Evolutionary conservation across 2,797 vertebrate species (phyloP).

Genomic region (Coregonus ussuriensis): DNA sequence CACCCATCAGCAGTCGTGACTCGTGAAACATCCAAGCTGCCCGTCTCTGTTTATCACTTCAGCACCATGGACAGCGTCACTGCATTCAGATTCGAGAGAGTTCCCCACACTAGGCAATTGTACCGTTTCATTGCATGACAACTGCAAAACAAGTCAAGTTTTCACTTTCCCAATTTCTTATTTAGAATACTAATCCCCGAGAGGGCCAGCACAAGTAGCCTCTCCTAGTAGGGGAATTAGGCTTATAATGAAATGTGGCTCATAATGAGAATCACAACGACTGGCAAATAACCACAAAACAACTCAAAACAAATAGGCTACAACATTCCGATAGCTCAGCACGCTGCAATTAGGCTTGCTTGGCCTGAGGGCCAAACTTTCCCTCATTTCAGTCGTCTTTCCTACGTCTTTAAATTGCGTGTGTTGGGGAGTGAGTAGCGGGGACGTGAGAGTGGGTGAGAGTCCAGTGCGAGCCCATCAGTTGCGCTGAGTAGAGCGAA

Average conservation of each 20-base stretch:
- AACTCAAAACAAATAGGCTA: neutral
- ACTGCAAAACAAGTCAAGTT: slow-evolving; percentile 6
- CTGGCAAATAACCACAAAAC: neutral
- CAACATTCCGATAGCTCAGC: neutral
- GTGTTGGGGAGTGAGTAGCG: slow-evolving; percentile 68
- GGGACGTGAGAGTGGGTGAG: slow-evolving; percentile 79
- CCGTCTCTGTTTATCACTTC: slow-evolving; percentile 28
- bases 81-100: neutral
- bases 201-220: neutral
- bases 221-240: neutral
- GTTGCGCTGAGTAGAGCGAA: slow-evolving; percentile 74
- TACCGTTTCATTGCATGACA: neutral
- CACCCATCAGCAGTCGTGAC: neutral
- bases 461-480: slow-evolving; percentile 80
- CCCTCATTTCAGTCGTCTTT: slow-evolving; percentile 22
- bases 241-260: neutral
- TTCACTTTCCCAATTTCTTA: slow-evolving; percentile 8
- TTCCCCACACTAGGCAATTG: neutral
- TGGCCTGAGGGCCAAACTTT: no score
- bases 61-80: slow-evolving; percentile 52
- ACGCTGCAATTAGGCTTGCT: no score
- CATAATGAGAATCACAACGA: neutral
- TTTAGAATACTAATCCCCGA: neutral
- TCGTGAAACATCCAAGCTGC: neutral
- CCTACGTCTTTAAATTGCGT: slow-evolving; percentile 72